These are phyloP conservation scores for Zele albiditarsus DNA, from an alignment of 2,888 invertebrate genomes.

Conservation along the genomic window DNA sequence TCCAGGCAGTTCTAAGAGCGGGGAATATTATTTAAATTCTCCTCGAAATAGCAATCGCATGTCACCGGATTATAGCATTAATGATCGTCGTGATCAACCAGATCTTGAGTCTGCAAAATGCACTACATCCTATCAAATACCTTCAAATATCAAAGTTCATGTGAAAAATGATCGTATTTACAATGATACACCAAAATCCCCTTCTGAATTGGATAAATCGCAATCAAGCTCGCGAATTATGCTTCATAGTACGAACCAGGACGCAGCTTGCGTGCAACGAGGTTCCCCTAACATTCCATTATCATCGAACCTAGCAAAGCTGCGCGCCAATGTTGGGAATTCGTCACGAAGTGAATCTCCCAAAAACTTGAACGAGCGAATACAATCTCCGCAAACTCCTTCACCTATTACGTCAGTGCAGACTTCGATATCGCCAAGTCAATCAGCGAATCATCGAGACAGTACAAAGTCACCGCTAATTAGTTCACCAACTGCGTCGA, in stretches of 20 bases:
- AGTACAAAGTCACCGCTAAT: slow-evolving; percentile 42
- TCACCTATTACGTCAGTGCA: slow-evolving; percentile 39
- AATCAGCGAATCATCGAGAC: slow-evolving; percentile 37
- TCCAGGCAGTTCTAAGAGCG: slow-evolving; percentile 67
- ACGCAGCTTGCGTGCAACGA: slow-evolving; percentile 45
- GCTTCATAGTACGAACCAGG: slow-evolving; percentile 37
- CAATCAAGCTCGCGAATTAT: slow-evolving; percentile 36
- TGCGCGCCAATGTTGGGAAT: slow-evolving; percentile 51
- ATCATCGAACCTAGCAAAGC: slow-evolving; percentile 54
- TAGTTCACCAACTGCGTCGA: slow-evolving; percentile 41
- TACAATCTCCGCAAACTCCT: slow-evolving; percentile 33
- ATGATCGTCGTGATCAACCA: slow-evolving; percentile 44
- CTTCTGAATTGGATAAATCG: slow-evolving; percentile 43
- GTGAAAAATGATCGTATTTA: slow-evolving; percentile 59
- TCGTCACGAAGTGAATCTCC: slow-evolving; percentile 35
- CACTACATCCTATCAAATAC: slow-evolving; percentile 48
- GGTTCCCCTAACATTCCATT: slow-evolving; percentile 56
- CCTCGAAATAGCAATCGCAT: slow-evolving; percentile 56
- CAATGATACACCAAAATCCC: slow-evolving; percentile 56
- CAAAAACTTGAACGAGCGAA: slow-evolving; percentile 14
- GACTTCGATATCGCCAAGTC: slow-evolving; percentile 41
- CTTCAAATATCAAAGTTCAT: slow-evolving; percentile 54
- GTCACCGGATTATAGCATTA: slow-evolving; percentile 55
- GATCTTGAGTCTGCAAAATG: slow-evolving; percentile 36
- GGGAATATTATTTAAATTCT: slow-evolving; percentile 66